These are phyloP conservation scores for Misgurnus anguillicaudatus DNA, from an alignment of 2,113 vertebrate species.

Conservation along the genomic window DNA sequence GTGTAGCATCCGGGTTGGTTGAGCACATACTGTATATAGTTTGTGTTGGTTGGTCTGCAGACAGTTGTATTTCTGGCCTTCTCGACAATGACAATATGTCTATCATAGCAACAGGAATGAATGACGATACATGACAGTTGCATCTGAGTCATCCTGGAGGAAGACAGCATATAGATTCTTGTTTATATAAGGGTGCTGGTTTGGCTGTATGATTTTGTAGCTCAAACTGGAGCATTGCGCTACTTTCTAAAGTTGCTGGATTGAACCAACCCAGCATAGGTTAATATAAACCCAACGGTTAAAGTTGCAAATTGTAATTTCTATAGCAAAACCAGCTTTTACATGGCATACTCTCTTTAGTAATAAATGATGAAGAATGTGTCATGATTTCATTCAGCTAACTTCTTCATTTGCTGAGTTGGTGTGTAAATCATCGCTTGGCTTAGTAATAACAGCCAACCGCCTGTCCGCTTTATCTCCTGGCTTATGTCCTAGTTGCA, in stretches of 20 bases:
- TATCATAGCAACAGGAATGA: not conserved
- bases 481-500: constrained; percentile 28
- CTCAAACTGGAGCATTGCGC: no score
- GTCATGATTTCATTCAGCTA: constrained; percentile 17
- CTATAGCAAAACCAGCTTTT: constrained; percentile 36
- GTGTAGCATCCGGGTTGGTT: not conserved
- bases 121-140: not conserved
- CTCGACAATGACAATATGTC: not conserved
- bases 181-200: no score
- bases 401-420: constrained; percentile 54
- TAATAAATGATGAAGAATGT: constrained; percentile 12
- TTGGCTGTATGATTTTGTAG: no score
- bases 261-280: no score
- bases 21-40: not conserved
- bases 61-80: not conserved
- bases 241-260: no score
- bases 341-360: constrained; percentile 32
- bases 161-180: not conserved
- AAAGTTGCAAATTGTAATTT: not conserved
- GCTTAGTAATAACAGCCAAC: not conserved
- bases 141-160: not conserved
- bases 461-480: constrained; percentile 10
- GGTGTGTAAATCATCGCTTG: constrained; percentile 34
- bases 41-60: not conserved
- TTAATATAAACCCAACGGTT: no score